Conservation (phyloP, 37 sponge, comb jelly and placozoan genomes). For the Beroe forskalii region DNA sequence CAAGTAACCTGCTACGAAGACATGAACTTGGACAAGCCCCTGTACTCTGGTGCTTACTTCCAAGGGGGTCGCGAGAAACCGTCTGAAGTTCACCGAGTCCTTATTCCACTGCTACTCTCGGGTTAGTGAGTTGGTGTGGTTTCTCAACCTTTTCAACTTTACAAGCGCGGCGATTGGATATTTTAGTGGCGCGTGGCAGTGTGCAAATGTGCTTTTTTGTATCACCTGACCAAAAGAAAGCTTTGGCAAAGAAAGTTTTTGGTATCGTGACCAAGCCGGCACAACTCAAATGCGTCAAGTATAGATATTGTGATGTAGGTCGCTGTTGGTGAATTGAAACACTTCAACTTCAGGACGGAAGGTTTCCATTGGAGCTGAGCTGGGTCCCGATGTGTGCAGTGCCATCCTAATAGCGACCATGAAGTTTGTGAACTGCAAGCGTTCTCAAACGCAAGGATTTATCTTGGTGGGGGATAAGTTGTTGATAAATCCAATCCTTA, state of each 20-base stretch:
- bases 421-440: neutral
- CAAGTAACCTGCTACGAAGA: neutral
- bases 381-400: slow-evolving; percentile 26
- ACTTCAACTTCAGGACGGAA: slow-evolving; percentile 5
- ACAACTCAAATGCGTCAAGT: too few species aligned
- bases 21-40: neutral
- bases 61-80: neutral
- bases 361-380: neutral
- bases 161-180: too few species aligned
- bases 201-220: too few species aligned
- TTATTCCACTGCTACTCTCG: neutral
- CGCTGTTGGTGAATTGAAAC: too few species aligned
- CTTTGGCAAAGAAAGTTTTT: too few species aligned
- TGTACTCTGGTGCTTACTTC: neutral
- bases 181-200: too few species aligned
- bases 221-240: too few species aligned
- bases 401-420: neutral
- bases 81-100: neutral
- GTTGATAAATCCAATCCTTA: neutral
- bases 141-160: too few species aligned
- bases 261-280: too few species aligned
- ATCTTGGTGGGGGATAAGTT: slow-evolving; percentile 30
- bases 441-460: slow-evolving; percentile 30
- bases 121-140: neutral
- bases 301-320: too few species aligned